Percentiles rank a stretch among this genome's conserved stretches.
Conservation (phyloP, 1,140 invertebrate genomes). For the Hyles vespertilio region DNA sequence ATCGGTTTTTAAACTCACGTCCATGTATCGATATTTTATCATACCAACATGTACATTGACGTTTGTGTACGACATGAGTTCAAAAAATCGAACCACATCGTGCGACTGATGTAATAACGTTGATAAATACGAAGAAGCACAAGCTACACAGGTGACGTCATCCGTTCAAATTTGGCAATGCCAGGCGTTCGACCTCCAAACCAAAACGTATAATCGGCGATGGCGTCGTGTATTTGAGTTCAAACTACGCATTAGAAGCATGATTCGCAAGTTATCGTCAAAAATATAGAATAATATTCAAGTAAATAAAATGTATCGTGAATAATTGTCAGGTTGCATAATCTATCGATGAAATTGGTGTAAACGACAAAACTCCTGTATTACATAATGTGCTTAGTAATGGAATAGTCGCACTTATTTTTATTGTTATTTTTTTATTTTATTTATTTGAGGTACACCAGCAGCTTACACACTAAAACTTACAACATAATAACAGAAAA, state of each 20-base stretch:
- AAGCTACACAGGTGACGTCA: slow-evolving; percentile 42
- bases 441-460: no score
- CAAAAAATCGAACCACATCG: not conserved
- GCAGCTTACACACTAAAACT: no score
- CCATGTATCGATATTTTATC: slow-evolving; percentile 1
- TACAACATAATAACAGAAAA: no score
- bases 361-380: no score
- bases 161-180: slow-evolving; percentile 64
- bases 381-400: no score
- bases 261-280: no score
- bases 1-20: slow-evolving; percentile 6
- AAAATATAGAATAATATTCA: no score
- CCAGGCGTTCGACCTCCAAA: slow-evolving; percentile 57
- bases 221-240: slow-evolving; percentile 38
- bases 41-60: not conserved
- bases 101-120: not conserved
- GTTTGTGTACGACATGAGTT: not conserved
- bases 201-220: slow-evolving; percentile 22
- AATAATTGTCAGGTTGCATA: no score
- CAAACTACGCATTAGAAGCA: slow-evolving; percentile 48
- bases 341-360: no score
- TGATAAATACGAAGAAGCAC: not conserved
- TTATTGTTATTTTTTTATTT: no score
- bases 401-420: no score
- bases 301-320: no score